Evolutionary conservation across 2,888 invertebrate species (phyloP), one percentile per base, ranked within the genome.

Genomic region (Hipparchia sbordonii): DNA sequence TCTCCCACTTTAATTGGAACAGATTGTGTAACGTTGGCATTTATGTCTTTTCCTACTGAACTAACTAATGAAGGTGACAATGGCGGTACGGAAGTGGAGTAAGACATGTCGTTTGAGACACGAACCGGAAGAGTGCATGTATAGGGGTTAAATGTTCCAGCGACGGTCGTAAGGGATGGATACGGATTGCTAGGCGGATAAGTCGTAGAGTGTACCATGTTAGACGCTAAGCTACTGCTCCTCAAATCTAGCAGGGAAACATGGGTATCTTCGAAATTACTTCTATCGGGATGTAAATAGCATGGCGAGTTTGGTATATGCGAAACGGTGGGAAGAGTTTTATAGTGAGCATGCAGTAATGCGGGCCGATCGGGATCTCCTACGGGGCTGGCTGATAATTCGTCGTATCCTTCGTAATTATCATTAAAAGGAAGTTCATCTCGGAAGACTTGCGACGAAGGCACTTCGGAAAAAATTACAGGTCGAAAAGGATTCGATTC

Each of bases 271-370:
- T 87, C 87, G 73, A 85, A 81, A 77, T 86, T 87, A 51, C 85
- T 87, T 83, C 86, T 84, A 72, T 91, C 88, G 23, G 94, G 94
- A 77, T 94, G 94, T 77, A 94, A 84, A 76, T 80, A 88, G 80
- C 94, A 94, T 65, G 93, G 92, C 72, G 93, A 91, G 78, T 93
- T 88, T 23, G 94, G 94, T 72, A 94, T 84, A 75, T 94, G 94
- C 72, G 94, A 92, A 60, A 94, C 88, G 48, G 89, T 87, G 7
- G 94, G 94, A 57, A 94, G 83, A 52, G 87, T 90, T 81, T 84
- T 89, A 74, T 93, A 91, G 70, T 94, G 93, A 39, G 91, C 94
- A 78, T 94, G 94, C 67, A 93, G 79, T 52, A 94, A 85, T 81
- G 87, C 93, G 3, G 92, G 93, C 45, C 85, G 85, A 13, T 86